A percentile compares a stretch with the other conserved stretches of the same genome.
Conservation (phyloP, 2,797 vertebrate species). For the Microtus agrestis region DNA sequence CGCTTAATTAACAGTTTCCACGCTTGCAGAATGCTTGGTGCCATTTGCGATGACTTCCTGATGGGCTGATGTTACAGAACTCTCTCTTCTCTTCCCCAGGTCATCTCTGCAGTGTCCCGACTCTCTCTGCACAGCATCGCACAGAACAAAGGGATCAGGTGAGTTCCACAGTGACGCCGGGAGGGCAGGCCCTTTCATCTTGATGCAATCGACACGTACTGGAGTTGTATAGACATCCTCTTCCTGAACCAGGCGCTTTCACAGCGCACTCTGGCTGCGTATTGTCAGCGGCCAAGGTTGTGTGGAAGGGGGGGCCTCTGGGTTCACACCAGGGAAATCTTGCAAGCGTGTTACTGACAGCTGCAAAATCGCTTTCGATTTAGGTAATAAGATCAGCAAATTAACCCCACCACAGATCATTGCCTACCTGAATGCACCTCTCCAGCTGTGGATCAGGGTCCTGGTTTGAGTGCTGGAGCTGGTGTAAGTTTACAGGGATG, state of each 20-base stretch:
- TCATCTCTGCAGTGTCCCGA: conserved; percentile 97
- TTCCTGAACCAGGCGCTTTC: neutral
- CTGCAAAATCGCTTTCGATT: conserved; percentile 24
- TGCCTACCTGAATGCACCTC: neutral
- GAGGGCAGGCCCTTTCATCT: fast-evolving
- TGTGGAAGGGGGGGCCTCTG: fast-evolving
- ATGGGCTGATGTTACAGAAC: conserved; percentile 41
- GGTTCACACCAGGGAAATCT: neutral
- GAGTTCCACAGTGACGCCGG: conserved; percentile 50
- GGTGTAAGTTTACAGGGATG: neutral
- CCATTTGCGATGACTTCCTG: fast-evolving
- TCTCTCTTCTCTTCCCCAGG: conserved; percentile 88
- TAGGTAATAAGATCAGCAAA: conserved; percentile 37
- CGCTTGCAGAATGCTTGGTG: fast-evolving
- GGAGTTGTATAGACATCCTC: neutral
- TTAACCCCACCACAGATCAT: neutral
- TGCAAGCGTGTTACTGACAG: neutral
- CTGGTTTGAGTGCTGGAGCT: fast-evolving
- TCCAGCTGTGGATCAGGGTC: neutral
- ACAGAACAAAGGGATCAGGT: conserved; percentile 99
- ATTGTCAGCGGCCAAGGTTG: neutral
- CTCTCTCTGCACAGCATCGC: conserved; percentile 96
- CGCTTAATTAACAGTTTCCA: fast-evolving
- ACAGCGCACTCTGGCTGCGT: neutral
- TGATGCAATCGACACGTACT: fast-evolving